phyloP scores from a whole-genome alignment of 2,888 invertebrate genomes.

The Dione vanillae region DNA sequence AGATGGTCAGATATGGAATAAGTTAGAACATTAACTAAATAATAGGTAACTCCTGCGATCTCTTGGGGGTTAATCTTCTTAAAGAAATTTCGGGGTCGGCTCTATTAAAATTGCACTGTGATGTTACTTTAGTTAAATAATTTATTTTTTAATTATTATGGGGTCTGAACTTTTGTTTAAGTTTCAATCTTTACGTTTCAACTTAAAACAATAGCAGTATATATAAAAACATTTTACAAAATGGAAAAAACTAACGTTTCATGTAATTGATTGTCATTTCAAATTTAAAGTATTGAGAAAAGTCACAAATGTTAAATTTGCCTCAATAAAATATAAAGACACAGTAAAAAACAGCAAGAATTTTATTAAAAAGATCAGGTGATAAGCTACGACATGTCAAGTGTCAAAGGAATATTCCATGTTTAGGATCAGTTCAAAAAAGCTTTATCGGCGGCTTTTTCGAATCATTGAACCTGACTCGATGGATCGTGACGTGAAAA shows the following conservation, averaged over 20 bases:
- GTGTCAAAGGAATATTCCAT: slow-evolving; percentile 55
- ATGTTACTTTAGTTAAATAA: slow-evolving; percentile 25
- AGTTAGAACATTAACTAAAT: slow-evolving; percentile 49
- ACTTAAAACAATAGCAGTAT: too few relatives aligned
- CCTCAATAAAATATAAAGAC: background rate
- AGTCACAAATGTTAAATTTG: background rate
- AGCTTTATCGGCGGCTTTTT: slow-evolving; percentile 60
- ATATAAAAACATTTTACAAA: too few relatives aligned
- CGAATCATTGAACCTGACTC: slow-evolving; percentile 56
- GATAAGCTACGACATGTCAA: slow-evolving; percentile 47
- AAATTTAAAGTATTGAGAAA: background rate
- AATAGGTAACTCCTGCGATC: slow-evolving; percentile 49
- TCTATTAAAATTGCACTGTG: slow-evolving; percentile 44
- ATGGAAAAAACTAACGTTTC: too few relatives aligned
- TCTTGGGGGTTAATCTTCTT: slow-evolving; percentile 48
- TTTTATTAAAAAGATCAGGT: slow-evolving; percentile 33
- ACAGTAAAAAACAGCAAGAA: slow-evolving; percentile 15
- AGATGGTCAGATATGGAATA: slow-evolving; percentile 45
- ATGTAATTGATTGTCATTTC: background rate
- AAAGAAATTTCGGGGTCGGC: slow-evolving; percentile 42
- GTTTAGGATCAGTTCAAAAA: slow-evolving; percentile 53
- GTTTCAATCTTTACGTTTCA: too few relatives aligned
- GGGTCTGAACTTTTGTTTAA: background rate
- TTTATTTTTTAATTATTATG: background rate
- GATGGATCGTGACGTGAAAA: slow-evolving; percentile 55